A percentile compares a stretch with the other conserved stretches of the same genome.
phyloP scores from a whole-genome alignment of 2,113 vertebrate species.

The Lagenorhynchus albirostris region DNA sequence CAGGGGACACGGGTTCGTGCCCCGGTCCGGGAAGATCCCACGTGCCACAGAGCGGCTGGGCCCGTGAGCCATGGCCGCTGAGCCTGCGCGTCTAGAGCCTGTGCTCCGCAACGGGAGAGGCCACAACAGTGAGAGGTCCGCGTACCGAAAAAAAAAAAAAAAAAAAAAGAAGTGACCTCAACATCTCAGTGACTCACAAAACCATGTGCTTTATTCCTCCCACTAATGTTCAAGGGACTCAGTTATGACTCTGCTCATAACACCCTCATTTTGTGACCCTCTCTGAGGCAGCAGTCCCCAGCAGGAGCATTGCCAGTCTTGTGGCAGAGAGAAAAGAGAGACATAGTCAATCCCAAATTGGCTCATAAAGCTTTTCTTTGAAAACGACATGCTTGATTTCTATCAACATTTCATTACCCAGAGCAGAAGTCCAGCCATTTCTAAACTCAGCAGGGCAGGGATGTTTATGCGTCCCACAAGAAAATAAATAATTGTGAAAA shows the following conservation, averaged over 20 bases:
- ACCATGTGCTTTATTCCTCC: background rate
- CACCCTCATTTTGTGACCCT: background rate
- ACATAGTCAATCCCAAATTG: background rate
- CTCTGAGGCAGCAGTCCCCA: background rate
- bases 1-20: too few species aligned
- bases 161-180: background rate
- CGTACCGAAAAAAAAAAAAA: too few species aligned
- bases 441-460: background rate
- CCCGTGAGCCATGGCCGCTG: too few species aligned
- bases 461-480: background rate
- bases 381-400: background rate
- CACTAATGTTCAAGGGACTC: background rate
- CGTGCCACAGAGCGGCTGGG: too few species aligned
- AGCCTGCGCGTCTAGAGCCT: too few species aligned
- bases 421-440: background rate
- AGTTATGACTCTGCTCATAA: background rate
- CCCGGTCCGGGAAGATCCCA: too few species aligned
- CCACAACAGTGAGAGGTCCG: too few species aligned
- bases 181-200: background rate
- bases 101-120: rapidly evolving
- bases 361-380: background rate
- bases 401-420: background rate
- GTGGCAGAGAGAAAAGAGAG: background rate
- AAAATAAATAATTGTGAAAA: background rate
- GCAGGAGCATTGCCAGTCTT: background rate